phyloP scores from a whole-genome alignment of 2,888 invertebrate genomes.

The Hypolimnas misippus region DNA sequence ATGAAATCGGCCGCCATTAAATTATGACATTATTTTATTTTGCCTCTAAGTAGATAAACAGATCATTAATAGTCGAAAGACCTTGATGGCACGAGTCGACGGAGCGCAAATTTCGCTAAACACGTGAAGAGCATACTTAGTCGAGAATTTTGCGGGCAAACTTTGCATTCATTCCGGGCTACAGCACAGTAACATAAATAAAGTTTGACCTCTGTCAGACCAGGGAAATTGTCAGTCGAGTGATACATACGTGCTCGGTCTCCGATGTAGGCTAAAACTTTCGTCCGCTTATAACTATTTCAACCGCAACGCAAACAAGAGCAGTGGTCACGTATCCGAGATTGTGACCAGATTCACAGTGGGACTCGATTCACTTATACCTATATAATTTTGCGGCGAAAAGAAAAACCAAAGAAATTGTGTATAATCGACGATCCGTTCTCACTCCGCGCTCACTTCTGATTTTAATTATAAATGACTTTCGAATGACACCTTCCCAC shows the following conservation, averaged over 20 bases:
- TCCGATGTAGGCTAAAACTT: constrained; percentile 75
- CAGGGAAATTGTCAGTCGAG: constrained; percentile 72
- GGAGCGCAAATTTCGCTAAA: constrained; percentile 63
- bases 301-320: constrained; percentile 77
- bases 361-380: constrained; percentile 56
- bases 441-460: constrained; percentile 55
- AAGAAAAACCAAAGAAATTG: constrained; percentile 38
- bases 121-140: constrained; percentile 60
- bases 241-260: constrained; percentile 69
- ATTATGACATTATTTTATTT: constrained; percentile 38
- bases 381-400: constrained; percentile 57
- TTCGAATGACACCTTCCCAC: constrained; percentile 68
- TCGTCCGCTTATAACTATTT: constrained; percentile 68
- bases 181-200: constrained; percentile 72
- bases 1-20: constrained; percentile 30
- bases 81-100: constrained; percentile 60
- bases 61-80: constrained; percentile 53
- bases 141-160: constrained; percentile 58
- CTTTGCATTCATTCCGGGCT: constrained; percentile 75
- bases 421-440: constrained; percentile 51
- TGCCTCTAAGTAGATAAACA: constrained; percentile 45
- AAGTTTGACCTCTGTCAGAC: constrained; percentile 64
- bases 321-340: constrained; percentile 70
- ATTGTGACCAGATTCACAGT: constrained; percentile 55
- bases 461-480: constrained; percentile 58